These are phyloP conservation scores for Drosophila parthenogenetica DNA, from an alignment of 2,888 invertebrate species.

Conservation along the genomic window DNA sequence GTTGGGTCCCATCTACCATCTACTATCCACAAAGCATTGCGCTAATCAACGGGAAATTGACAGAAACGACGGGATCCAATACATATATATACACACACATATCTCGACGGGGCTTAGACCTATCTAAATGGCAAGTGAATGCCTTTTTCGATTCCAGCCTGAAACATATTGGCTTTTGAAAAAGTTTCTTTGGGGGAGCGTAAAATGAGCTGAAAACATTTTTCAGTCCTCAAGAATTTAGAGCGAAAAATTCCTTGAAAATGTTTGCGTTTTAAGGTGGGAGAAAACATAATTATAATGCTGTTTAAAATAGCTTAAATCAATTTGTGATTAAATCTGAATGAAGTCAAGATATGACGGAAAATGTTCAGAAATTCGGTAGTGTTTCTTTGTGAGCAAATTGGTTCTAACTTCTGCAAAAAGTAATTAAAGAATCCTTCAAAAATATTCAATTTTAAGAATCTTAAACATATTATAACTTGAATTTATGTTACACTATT, in stretches of 20 bases:
- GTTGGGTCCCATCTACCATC: slow-evolving; percentile 27
- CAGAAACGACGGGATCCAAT: slow-evolving; percentile 31
- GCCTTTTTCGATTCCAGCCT: slow-evolving; percentile 15
- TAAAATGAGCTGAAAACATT: slow-evolving; percentile 4
- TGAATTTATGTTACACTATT: too few species aligned
- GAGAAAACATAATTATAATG: not conserved
- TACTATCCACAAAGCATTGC: slow-evolving; percentile 28
- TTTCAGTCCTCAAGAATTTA: not conserved
- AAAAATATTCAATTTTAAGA: too few species aligned
- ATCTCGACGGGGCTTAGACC: slow-evolving; percentile 26
- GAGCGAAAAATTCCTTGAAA: not conserved
- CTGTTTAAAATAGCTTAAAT: not conserved
- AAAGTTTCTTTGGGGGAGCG: not conserved
- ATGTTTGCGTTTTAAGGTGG: not conserved
- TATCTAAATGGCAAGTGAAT: slow-evolving; percentile 34
- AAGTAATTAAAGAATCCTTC: too few species aligned
- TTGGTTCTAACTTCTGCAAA: too few species aligned
- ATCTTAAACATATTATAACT: too few species aligned
- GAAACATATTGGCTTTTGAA: slow-evolving; percentile 18
- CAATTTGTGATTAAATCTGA: not conserved
- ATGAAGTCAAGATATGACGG: too few species aligned
- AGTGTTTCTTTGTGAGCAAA: too few species aligned
- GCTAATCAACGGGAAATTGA: slow-evolving; percentile 73
- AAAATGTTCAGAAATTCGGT: too few species aligned
- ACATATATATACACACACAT: not conserved